Evolutionary conservation across 2,113 vertebrate genomes (phyloP).

Genomic region (Pelecanoides urinatrix): DNA sequence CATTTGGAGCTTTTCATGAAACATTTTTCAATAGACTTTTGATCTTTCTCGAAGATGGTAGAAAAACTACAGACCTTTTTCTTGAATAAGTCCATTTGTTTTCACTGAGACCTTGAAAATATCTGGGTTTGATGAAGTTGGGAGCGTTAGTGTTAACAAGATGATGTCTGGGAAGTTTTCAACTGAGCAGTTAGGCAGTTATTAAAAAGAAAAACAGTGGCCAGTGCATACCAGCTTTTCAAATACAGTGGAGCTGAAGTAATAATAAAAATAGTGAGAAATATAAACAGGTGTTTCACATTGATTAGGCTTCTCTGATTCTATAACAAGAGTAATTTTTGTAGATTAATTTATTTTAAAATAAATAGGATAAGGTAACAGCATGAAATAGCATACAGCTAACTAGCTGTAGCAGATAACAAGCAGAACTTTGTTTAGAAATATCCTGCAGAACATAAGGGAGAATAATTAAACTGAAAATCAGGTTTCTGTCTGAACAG

Average conservation of each 20-base stretch:
- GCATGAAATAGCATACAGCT: neutral
- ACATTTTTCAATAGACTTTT: neutral
- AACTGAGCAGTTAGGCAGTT: neutral
- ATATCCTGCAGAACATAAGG: neutral
- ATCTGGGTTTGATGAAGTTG: neutral
- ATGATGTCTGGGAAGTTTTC: conserved; percentile 6
- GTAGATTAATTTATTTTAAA: neutral
- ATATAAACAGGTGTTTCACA: neutral
- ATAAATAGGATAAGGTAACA: neutral
- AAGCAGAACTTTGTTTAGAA: neutral
- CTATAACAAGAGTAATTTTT: neutral
- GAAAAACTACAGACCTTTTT: neutral
- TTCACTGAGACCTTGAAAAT: neutral
- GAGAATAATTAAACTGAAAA: neutral
- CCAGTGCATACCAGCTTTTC: neutral
- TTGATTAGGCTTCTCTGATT: neutral
- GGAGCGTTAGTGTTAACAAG: neutral
- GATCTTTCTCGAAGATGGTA: neutral
- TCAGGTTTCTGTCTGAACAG: neutral
- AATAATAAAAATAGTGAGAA: neutral
- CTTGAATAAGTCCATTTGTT: neutral
- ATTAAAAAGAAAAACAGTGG: neutral
- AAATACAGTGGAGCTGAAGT: neutral
- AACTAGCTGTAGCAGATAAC: neutral
- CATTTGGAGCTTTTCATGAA: neutral